phyloP scores from a whole-genome alignment of 2,113 vertebrate genomes.

The Dipodomys ordii region DNA sequence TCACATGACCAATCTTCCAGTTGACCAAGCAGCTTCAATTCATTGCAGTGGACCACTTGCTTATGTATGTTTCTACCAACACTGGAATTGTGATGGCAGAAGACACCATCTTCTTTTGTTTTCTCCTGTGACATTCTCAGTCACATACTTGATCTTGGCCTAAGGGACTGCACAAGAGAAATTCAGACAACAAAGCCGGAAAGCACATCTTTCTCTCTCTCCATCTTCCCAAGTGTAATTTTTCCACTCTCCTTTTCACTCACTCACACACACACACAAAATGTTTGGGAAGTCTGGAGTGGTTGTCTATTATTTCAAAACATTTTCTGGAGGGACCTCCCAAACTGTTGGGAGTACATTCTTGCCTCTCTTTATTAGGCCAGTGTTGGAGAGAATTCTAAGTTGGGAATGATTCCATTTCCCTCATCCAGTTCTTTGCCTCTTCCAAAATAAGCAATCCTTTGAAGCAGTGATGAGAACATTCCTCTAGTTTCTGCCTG shows the following conservation, averaged over 20 bases:
- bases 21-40: not conserved
- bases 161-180: slow-evolving; percentile 9
- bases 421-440: not conserved
- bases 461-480: slow-evolving; percentile 20
- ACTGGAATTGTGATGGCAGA: not conserved
- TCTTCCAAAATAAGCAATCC: slow-evolving; percentile 63
- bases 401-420: not conserved
- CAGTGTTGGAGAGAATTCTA: not conserved
- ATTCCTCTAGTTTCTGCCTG: slow-evolving; percentile 42
- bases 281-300: not conserved
- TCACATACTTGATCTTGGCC: not conserved
- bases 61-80: not conserved
- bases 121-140: not conserved
- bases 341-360: not conserved
- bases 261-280: no score
- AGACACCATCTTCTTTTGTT: not conserved
- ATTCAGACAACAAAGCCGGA: not conserved
- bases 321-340: not conserved
- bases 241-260: not conserved
- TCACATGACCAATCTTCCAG: not conserved
- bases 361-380: slow-evolving; percentile 1
- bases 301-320: slow-evolving; percentile 16
- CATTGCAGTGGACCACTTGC: not conserved
- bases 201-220: not conserved
- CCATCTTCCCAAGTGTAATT: not conserved